Evolutionary conservation across 2,888 invertebrate genomes (phyloP), one percentile per base, ranked within the genome.

Genomic region (Podabrus alpinus): DNA sequence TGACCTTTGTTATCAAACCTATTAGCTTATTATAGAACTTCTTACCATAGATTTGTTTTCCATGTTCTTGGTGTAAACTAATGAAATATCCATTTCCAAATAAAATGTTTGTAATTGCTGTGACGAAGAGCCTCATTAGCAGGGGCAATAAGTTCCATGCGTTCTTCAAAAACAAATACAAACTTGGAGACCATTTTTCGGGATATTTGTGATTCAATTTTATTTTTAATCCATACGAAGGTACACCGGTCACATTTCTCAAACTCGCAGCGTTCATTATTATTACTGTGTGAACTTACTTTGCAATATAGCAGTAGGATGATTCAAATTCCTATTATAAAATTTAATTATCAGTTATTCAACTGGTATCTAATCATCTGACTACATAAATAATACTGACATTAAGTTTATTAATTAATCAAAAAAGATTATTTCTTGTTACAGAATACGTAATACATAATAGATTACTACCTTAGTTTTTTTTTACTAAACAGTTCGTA

Each of bases 11-110:
- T 17, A 64, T 24, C 15, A 16, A 17, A 16, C 7, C 5, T 13
- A 29, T 29, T 29, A 7, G 45, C n/a, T 5, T n/a, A 45, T n/a
- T 45, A 45, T n/a, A 29, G 24, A 45, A 84, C 89, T 87, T 88
- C 89, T 87, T 88, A 92, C 96, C 96, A 89, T 96, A 97, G 85
- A 96, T 96, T 85, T 94, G 93, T 86, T 94, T 93, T 69, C 94
- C 93, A 80, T 90, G 90, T 81, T 89, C 80, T 91, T 89, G 68
- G 95, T 85, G 85, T 93, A 95, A 19, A 87, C 96, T 95, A 93
- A 97, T 96, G 71, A 95, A 90, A 15, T 93, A 92, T 61, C 90
- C 89, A 82, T 91, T 91, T 79, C 92, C 92, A 83, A 91, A 90
- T 79, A 45, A 0, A n/a, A 5, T 45, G 2, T 45, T n/a, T n/a